phyloP scores from a whole-genome alignment of 2,113 vertebrate genomes.

The Caloenas nicobarica region DNA sequence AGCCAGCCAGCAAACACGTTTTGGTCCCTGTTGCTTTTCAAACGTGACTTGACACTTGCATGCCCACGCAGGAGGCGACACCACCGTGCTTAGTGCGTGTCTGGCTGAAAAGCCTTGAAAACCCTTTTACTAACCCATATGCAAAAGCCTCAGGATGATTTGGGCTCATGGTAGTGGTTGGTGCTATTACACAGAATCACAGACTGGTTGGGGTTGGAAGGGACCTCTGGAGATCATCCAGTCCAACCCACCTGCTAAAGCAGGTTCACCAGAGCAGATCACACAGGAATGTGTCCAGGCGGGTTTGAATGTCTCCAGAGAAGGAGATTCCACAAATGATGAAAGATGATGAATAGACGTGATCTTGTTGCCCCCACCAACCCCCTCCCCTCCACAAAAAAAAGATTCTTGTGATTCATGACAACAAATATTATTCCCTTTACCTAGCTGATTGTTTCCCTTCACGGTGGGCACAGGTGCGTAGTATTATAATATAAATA shows the following conservation, averaged over 20 bases:
- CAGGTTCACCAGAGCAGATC: too few relatives aligned
- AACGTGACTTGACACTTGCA: background rate
- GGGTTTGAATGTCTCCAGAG: too few relatives aligned
- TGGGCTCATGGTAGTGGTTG: background rate
- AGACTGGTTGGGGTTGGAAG: too few relatives aligned
- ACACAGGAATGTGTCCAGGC: too few relatives aligned
- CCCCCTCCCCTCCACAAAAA: background rate
- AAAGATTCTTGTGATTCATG: background rate
- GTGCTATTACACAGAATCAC: background rate
- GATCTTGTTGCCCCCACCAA: background rate
- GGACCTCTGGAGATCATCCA: too few relatives aligned
- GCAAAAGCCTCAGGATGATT: background rate
- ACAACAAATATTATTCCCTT: background rate
- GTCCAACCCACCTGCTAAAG: too few relatives aligned
- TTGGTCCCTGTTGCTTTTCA: background rate
- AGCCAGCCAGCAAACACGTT: too few relatives aligned
- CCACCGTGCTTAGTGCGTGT: fast-evolving
- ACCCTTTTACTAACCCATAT: background rate
- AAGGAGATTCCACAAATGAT: too few relatives aligned
- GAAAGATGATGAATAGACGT: background rate
- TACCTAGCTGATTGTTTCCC: background rate
- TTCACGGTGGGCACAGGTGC: background rate
- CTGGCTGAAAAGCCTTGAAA: background rate
- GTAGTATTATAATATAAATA: background rate
- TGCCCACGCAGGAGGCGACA: fast-evolving